Percentiles rank a stretch among this genome's conserved stretches.
These are phyloP conservation scores for Anableps anableps DNA, from an alignment of 2,797 vertebrate genomes.

Conservation along the genomic window DNA sequence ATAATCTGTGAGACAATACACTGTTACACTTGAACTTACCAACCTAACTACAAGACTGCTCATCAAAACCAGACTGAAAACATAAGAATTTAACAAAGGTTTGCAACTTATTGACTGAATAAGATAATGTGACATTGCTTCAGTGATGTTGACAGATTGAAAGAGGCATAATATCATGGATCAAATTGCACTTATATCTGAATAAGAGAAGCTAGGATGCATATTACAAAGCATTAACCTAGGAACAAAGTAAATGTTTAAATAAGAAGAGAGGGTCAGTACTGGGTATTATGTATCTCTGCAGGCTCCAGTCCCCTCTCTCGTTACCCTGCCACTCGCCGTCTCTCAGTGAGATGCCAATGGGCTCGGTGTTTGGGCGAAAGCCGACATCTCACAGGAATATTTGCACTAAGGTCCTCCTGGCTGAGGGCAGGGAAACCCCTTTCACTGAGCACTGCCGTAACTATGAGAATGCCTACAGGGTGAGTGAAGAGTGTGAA, in stretches of 20 bases:
- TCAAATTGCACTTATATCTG: background rate
- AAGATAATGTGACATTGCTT: background rate
- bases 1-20: background rate
- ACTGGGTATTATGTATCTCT: background rate
- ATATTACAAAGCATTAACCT: background rate
- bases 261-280: background rate
- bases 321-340: constrained; percentile 80
- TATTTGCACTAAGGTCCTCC: constrained; percentile 92
- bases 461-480: constrained; percentile 88
- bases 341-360: constrained; percentile 81
- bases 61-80: background rate
- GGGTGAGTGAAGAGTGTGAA: constrained; percentile 75
- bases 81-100: background rate
- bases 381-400: constrained; percentile 87
- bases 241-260: background rate
- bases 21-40: background rate
- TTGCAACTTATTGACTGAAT: background rate
- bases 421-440: constrained; percentile 87
- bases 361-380: constrained; percentile 76
- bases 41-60: background rate
- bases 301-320: constrained; percentile 81
- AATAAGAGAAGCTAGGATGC: background rate
- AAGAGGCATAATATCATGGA: background rate
- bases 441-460: constrained; percentile 91
- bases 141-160: background rate